Evolutionary conservation across 2,797 vertebrate genomes (phyloP).

Genomic region (Scarus forsteni): DNA sequence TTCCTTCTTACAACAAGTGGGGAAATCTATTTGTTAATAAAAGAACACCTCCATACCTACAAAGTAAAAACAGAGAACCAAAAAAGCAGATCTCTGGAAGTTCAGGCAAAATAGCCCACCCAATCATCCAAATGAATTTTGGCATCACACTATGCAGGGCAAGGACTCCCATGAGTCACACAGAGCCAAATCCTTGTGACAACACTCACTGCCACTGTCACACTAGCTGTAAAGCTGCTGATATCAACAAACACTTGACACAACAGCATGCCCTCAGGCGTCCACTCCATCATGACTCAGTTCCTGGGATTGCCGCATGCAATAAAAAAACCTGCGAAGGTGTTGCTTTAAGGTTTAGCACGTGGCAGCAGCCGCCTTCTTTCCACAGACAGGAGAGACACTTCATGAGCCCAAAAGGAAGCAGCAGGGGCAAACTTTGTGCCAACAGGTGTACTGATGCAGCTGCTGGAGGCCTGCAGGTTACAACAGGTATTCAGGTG

Average conservation of each 20-base stretch:
- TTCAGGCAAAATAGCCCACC: background rate
- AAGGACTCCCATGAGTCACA: constrained; percentile 24
- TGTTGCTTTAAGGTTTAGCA: constrained; percentile 63
- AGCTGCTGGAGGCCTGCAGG: constrained; percentile 56
- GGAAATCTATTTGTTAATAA: too few species aligned
- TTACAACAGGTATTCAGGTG: constrained; percentile 53
- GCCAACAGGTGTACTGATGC: constrained; percentile 73
- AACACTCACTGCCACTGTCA: constrained; percentile 42
- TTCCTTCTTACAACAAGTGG: too few species aligned
- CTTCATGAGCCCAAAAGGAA: constrained; percentile 57
- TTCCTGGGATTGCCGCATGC: constrained; percentile 35
- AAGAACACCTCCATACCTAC: background rate
- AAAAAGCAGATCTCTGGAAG: constrained; percentile 6
- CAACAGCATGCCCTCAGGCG: constrained; percentile 41
- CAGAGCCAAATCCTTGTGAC: constrained; percentile 30
- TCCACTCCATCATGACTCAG: constrained; percentile 43
- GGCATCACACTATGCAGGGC: constrained; percentile 6
- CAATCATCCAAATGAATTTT: constrained; percentile 9
- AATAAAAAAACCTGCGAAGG: constrained; percentile 38
- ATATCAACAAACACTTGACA: constrained; percentile 62
- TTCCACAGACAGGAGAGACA: constrained; percentile 46
- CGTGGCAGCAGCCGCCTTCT: constrained; percentile 62
- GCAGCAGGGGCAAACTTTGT: constrained; percentile 37
- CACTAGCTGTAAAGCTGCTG: constrained; percentile 27
- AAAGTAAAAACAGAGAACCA: background rate